phyloP scores from a whole-genome alignment of 2,888 invertebrate genomes.

The Apamea epomidion region DNA sequence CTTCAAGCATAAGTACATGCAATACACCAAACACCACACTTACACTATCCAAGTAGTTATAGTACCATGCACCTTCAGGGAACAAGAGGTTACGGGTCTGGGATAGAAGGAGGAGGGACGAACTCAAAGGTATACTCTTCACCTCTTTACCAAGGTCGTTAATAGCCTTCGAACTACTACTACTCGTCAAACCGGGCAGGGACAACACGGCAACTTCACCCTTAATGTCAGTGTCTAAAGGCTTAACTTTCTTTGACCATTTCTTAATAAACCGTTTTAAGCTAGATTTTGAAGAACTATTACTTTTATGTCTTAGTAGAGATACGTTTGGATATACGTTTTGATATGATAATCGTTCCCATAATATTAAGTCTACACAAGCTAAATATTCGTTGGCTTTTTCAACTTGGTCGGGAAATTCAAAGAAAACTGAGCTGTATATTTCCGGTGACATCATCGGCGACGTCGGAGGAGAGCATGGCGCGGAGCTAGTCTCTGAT shows the following conservation, averaged over 20 bases:
- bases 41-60: slow-evolving; percentile 88
- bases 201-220: slow-evolving; percentile 84
- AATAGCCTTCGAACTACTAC: slow-evolving; percentile 78
- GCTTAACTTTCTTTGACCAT: slow-evolving; percentile 76
- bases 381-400: slow-evolving; percentile 76
- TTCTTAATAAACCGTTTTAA: slow-evolving; percentile 77
- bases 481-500: slow-evolving; percentile 80
- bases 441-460: slow-evolving; percentile 79
- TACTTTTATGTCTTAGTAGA: slow-evolving; percentile 75
- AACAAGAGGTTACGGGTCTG: slow-evolving; percentile 82
- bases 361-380: slow-evolving; percentile 85
- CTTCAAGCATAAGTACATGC: slow-evolving; percentile 69
- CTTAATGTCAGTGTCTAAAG: slow-evolving; percentile 73
- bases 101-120: slow-evolving; percentile 82
- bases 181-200: slow-evolving; percentile 81
- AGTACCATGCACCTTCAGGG: slow-evolving; percentile 88
- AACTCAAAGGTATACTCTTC: slow-evolving; percentile 80
- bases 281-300: slow-evolving; percentile 77
- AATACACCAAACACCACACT: slow-evolving; percentile 81
- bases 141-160: slow-evolving; percentile 84
- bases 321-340: slow-evolving; percentile 83
- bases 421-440: slow-evolving; percentile 86
- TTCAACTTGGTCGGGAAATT: slow-evolving; percentile 77
- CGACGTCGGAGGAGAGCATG: slow-evolving; percentile 68
- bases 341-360: slow-evolving; percentile 82